phyloP scores from a whole-genome alignment of 2,797 vertebrate species.

The Ispidina picta region DNA sequence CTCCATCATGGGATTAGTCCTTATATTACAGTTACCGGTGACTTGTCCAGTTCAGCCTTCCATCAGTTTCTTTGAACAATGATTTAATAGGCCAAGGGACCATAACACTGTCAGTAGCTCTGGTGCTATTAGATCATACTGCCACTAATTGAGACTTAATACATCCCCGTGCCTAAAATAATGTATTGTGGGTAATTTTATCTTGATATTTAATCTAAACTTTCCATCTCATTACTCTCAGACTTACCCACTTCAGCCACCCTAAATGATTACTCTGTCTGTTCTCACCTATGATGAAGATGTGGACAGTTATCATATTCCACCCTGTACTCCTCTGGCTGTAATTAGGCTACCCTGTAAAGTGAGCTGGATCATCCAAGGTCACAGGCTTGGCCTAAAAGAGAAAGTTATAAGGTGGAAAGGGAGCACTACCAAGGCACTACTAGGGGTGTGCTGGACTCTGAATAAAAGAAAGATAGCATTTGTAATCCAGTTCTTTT shows the following conservation, averaged over 20 bases:
- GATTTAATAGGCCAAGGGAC: not conserved
- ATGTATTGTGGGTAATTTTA: constrained; percentile 45
- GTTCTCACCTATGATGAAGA: constrained; percentile 12
- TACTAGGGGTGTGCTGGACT: not conserved
- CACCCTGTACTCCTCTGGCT: not conserved
- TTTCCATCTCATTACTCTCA: constrained; percentile 43
- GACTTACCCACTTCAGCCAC: not conserved
- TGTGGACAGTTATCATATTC: not conserved
- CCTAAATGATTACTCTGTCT: not conserved
- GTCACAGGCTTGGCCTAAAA: not conserved
- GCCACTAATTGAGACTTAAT: constrained; percentile 54
- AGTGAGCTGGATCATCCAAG: not conserved
- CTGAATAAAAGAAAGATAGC: not conserved
- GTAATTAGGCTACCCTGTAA: constrained; percentile 30
- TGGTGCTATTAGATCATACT: not conserved
- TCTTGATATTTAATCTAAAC: constrained; percentile 39
- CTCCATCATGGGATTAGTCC: not conserved
- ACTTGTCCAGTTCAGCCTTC: not conserved
- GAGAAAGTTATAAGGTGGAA: not conserved
- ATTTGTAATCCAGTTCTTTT: not conserved
- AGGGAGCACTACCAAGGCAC: not conserved
- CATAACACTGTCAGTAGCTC: not conserved
- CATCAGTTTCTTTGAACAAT: not conserved
- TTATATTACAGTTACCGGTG: not conserved
- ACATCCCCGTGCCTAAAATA: constrained; percentile 8